These are phyloP conservation scores for Charadrius vociferus DNA, from an alignment of 2,113 vertebrate species.

Conservation along the genomic window DNA sequence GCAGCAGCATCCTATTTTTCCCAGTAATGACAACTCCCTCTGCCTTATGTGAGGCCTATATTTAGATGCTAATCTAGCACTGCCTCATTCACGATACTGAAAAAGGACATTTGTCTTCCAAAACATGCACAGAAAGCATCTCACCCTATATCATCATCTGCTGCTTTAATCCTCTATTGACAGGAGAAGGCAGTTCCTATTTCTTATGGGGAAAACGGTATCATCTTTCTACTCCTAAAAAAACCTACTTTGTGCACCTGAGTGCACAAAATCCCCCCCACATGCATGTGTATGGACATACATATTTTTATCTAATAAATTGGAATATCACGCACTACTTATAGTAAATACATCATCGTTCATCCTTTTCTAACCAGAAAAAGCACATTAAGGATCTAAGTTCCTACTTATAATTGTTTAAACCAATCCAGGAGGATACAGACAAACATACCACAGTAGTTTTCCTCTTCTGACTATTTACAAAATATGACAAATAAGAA, in stretches of 20 bases:
- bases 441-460: neutral
- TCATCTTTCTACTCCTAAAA: neutral
- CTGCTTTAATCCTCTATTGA: neutral
- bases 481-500: neutral
- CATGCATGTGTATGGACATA: neutral
- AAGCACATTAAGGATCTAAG: neutral
- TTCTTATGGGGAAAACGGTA: neutral
- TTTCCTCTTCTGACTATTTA: neutral
- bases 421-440: neutral
- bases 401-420: neutral
- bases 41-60: neutral
- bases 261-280: neutral
- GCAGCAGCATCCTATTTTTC: neutral
- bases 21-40: neutral
- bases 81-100: neutral
- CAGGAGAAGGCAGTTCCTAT: neutral
- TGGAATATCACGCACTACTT: neutral
- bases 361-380: neutral
- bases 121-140: neutral
- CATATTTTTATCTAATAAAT: neutral
- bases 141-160: neutral
- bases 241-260: accelerated
- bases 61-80: neutral
- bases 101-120: neutral
- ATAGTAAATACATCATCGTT: neutral